These are phyloP conservation scores for Lithodes maja DNA, from an alignment of 2,888 invertebrate genomes.

Conservation along the genomic window DNA sequence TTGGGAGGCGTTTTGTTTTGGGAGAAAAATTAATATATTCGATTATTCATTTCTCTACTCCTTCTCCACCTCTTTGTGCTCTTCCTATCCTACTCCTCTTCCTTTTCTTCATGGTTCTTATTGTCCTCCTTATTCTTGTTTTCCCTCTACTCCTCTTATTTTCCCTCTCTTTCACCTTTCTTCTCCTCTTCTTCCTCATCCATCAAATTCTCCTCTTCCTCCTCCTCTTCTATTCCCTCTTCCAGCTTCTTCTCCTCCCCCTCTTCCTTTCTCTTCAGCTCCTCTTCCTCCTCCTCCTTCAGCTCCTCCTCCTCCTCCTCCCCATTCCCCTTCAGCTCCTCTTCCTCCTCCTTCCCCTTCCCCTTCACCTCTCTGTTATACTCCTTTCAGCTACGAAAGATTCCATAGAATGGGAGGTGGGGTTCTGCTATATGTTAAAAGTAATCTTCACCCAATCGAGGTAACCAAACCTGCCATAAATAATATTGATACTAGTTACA, in stretches of 20 bases:
- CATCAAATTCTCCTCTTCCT: neutral
- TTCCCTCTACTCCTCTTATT: neutral
- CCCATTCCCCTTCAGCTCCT: neutral
- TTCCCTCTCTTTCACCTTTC: neutral
- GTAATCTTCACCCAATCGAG: too few relatives aligned
- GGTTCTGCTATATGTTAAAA: too few relatives aligned
- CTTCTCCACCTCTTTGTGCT: neutral
- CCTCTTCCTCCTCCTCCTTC: neutral
- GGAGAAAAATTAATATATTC: too few relatives aligned
- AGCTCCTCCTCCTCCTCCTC: neutral
- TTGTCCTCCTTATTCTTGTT: neutral
- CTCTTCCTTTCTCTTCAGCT: neutral
- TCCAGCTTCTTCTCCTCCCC: neutral
- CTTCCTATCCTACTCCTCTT: neutral
- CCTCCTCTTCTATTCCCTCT: neutral
- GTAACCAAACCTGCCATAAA: too few relatives aligned
- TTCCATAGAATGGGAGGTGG: too few relatives aligned
- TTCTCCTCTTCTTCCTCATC: neutral
- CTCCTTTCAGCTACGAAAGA: too few relatives aligned
- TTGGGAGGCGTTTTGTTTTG: too few relatives aligned
- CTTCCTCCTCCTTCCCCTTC: neutral
- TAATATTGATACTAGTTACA: too few relatives aligned
- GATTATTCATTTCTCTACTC: neutral
- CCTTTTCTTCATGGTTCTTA: neutral
- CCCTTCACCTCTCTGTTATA: neutral